Percentiles rank a stretch among this genome's conserved stretches.
Conservation (phyloP, 2,888 invertebrate genomes). For the Nephrotoma flavescens region DNA sequence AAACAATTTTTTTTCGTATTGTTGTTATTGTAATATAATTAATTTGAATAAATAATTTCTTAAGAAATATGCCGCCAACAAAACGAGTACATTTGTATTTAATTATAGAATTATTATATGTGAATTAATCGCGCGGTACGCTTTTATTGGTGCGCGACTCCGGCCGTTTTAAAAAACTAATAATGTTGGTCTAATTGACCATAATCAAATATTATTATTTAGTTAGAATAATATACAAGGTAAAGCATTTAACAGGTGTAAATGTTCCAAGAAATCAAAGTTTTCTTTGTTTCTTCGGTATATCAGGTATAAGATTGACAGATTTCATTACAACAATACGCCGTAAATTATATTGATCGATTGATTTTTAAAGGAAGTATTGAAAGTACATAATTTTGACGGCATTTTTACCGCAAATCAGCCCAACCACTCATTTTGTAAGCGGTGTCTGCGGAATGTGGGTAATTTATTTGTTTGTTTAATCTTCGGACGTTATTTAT, state of each 20-base stretch:
- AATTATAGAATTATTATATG: neutral
- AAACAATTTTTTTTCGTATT: neutral
- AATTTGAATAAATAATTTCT: neutral
- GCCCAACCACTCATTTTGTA: too few relatives aligned
- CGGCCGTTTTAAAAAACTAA: neutral
- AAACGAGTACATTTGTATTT: neutral
- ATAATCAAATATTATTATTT: neutral
- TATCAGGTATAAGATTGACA: neutral
- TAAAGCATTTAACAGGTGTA: neutral
- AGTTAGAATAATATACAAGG: neutral
- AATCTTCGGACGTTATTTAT: too few relatives aligned
- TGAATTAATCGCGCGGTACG: neutral
- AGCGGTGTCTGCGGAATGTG: too few relatives aligned
- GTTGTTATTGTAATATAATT: neutral
- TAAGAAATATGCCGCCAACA: neutral
- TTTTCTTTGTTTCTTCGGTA: neutral
- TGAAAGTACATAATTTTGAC: neutral
- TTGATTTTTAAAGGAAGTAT: too few relatives aligned
- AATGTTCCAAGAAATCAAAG: neutral
- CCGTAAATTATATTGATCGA: neutral
- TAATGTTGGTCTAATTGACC: neutral
- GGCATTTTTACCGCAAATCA: neutral
- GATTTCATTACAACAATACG: neutral
- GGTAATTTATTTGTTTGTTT: too few relatives aligned
- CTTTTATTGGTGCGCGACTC: neutral